Percentiles rank a stretch among this genome's conserved stretches.
phyloP scores from a whole-genome alignment of 2,113 vertebrate species.

The Hemicordylus capensis region DNA sequence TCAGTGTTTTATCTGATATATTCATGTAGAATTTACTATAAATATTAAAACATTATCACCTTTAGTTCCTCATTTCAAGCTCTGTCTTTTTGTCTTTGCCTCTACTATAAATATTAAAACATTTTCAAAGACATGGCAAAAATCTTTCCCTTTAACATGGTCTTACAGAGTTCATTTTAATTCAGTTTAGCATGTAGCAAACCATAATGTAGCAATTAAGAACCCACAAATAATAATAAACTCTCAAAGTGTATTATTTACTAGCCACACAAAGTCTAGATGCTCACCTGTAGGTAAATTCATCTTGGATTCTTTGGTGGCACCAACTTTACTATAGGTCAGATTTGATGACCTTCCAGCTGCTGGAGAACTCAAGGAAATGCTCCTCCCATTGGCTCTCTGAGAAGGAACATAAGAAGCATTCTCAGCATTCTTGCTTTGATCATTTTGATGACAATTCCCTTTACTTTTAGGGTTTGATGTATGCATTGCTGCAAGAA shows the following conservation, averaged over 20 bases:
- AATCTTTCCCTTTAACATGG: neutral
- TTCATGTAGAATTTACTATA: too few relatives aligned
- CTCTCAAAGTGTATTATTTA: too few relatives aligned
- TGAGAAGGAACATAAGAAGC: slow-evolving; percentile 42
- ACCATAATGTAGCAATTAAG: too few relatives aligned
- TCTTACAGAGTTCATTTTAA: neutral
- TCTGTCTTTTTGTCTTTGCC: too few relatives aligned
- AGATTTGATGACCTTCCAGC: slow-evolving; percentile 31
- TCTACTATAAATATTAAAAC: neutral
- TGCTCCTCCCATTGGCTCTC: slow-evolving; percentile 53
- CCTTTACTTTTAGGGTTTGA: slow-evolving; percentile 60
- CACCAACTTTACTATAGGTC: slow-evolving; percentile 22
- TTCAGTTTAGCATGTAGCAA: neutral
- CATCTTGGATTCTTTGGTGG: slow-evolving; percentile 55
- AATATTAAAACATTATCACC: too few relatives aligned
- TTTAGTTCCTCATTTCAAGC: too few relatives aligned
- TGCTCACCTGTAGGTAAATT: slow-evolving; percentile 53
- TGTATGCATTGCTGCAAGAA: slow-evolving; percentile 53
- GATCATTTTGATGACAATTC: slow-evolving; percentile 58
- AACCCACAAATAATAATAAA: neutral
- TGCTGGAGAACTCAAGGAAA: slow-evolving; percentile 30
- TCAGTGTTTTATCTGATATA: too few relatives aligned
- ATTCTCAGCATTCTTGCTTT: slow-evolving; percentile 57
- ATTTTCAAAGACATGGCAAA: neutral
- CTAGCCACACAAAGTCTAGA: too few relatives aligned